Evolutionary conservation across 2,797 vertebrate species (phyloP), one percentile per base, ranked within the genome.

Genomic region (Eulemur albifrons): DNA sequence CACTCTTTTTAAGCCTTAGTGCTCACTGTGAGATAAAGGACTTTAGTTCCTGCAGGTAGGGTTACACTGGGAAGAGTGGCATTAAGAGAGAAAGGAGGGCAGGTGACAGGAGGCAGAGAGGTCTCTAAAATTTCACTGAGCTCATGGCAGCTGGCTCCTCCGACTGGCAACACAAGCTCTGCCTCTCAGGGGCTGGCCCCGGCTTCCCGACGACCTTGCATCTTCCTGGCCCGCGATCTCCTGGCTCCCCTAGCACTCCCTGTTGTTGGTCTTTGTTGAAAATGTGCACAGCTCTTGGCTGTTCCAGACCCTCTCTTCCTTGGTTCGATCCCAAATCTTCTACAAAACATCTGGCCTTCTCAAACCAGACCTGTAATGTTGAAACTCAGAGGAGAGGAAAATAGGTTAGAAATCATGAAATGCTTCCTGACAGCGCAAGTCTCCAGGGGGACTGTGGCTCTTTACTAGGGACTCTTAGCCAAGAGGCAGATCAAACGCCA

Each of bases 341-440:
- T 0, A 75, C 12, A 27, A 72, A 79, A 96, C 88, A 96, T 94
- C 83, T 96, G 93, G 86, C 43, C 52, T 59, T 35, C 61, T 27
- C 43, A 81, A 85, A 73, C 21, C 18, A 81, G 77, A 88, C 80
- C 85, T 69, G 90, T 38, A 54, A 76, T 91, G 76, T 72, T 94
- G 83, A 84, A 91, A 97, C 59, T 94, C 83, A 94, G 80, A 73
- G 73, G 77, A 91, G 72, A 84, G 83, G 69, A 82, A 83, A 93
- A 82, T 40, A 91, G 90, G 82, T 79, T 81, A 79, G 96, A 86
- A 93, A 93, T 95, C 80, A 84, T 52, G 80, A 76, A 77, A 45
- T 84, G 30, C 79, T 91, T 95, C 88, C 96, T 90, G 90, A 88
- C 52, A 85, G 77, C 1, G 1, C 2, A 27, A 50, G n/a, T 79